Evolutionary conservation across 2,888 invertebrate genomes (phyloP).

Genomic region (Microctonus aethiopoides): DNA sequence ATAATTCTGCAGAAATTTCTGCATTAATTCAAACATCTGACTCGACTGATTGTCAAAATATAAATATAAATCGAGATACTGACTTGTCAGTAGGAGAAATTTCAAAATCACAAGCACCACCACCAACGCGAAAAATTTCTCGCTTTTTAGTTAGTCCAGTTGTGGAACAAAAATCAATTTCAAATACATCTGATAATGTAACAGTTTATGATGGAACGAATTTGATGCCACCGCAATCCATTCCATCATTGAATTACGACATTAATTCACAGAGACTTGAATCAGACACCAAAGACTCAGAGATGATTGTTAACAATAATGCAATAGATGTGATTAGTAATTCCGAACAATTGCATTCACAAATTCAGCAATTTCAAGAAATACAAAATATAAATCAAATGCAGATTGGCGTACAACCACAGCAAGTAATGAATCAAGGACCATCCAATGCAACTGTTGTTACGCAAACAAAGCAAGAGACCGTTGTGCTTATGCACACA

Average conservation of each 20-base stretch:
- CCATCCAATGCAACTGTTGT: slow-evolving; percentile 35
- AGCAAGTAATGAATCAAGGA: slow-evolving; percentile 33
- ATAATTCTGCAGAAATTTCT: slow-evolving; percentile 30
- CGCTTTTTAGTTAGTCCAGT: slow-evolving; percentile 86
- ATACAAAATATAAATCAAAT: slow-evolving; percentile 43
- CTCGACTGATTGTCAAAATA: slow-evolving; percentile 40
- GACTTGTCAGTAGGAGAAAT: slow-evolving; percentile 43
- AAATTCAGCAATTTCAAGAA: slow-evolving; percentile 40
- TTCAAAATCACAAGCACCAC: slow-evolving; percentile 57
- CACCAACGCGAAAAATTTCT: slow-evolving; percentile 78
- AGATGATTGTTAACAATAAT: background rate
- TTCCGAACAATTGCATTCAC: slow-evolving; percentile 33
- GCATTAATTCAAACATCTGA: slow-evolving; percentile 37
- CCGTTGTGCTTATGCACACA: slow-evolving; percentile 38
- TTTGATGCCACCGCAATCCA: slow-evolving; percentile 5
- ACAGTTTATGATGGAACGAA: slow-evolving; percentile 8
- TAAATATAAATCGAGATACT: slow-evolving; percentile 6
- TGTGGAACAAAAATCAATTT: slow-evolving; percentile 70
- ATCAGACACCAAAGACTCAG: background rate
- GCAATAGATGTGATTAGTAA: slow-evolving; percentile 20
- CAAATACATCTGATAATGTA: slow-evolving; percentile 41
- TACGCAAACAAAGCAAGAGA: slow-evolving; percentile 47
- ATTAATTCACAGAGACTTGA: background rate
- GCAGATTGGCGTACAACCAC: slow-evolving; percentile 36
- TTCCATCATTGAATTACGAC: slow-evolving; percentile 4